Evolutionary conservation across 2,797 vertebrate species (phyloP).

Genomic region (Mus caroli): DNA sequence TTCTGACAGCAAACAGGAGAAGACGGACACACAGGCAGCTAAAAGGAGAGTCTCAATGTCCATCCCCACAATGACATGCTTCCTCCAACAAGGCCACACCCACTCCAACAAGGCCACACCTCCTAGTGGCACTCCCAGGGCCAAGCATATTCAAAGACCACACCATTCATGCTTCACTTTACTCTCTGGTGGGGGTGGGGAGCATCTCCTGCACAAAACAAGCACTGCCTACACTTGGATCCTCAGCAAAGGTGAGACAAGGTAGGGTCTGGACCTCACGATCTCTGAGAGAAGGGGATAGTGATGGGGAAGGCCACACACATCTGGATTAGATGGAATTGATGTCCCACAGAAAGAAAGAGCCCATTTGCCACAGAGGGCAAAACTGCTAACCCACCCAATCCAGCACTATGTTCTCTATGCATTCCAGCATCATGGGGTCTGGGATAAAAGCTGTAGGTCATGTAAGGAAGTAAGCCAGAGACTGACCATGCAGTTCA

Average conservation of each 20-base stretch:
- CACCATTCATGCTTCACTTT: background rate
- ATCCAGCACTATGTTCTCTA: accelerated
- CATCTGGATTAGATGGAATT: background rate
- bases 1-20: background rate
- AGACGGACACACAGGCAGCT: background rate
- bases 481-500: accelerated
- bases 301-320: background rate
- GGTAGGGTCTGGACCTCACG: accelerated
- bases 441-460: background rate
- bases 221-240: background rate
- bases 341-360: background rate
- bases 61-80: background rate
- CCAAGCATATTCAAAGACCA: background rate
- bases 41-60: background rate
- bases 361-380: accelerated
- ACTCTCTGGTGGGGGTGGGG: background rate
- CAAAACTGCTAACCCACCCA: accelerated
- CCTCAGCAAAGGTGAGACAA: background rate
- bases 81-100: background rate
- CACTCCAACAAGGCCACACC: background rate
- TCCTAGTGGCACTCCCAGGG: background rate
- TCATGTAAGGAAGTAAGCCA: accelerated
- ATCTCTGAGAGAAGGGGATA: too few relatives aligned
- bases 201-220: background rate
- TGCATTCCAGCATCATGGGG: accelerated